Conservation (phyloP, 1,140 invertebrate genomes). For the Hycleus phaleratus region DNA sequence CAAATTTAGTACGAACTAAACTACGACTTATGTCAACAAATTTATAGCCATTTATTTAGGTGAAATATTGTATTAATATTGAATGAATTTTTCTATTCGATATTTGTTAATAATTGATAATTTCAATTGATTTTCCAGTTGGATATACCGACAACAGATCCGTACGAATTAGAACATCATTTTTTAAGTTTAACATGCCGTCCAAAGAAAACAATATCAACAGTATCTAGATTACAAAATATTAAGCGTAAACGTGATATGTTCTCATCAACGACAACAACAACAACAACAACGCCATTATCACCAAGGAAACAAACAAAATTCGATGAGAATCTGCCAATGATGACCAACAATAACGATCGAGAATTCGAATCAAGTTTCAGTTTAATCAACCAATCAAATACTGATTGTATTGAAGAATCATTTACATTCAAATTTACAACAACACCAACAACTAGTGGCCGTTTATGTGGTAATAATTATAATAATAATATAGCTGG, state of each 20-base stretch:
- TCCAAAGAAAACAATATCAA: background rate
- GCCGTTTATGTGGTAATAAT: background rate
- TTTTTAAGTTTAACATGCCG: conserved; percentile 6
- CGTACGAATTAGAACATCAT: conserved; percentile 1
- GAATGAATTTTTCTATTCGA: background rate
- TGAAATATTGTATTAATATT: conserved; percentile 1
- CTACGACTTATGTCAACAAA: too few relatives aligned
- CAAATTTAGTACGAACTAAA: too few relatives aligned
- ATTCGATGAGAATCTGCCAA: too few relatives aligned
- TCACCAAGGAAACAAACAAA: too few relatives aligned
- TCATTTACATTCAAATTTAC: conserved; percentile 10
- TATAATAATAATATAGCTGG: background rate
- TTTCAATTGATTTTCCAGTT: background rate
- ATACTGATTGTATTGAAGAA: background rate
- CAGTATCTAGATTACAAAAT: background rate
- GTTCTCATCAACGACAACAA: background rate
- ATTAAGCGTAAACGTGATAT: conserved; percentile 6
- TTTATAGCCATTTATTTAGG: background rate
- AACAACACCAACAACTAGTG: background rate
- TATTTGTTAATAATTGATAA: background rate
- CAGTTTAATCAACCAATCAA: background rate
- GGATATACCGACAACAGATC: background rate
- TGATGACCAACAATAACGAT: background rate
- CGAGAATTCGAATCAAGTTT: background rate
- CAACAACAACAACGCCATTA: background rate